Percentiles rank a stretch among this genome's conserved stretches.
These are phyloP conservation scores for Holacanthella duospinosa DNA, from an alignment of 2,888 invertebrate genomes.

Conservation along the genomic window DNA sequence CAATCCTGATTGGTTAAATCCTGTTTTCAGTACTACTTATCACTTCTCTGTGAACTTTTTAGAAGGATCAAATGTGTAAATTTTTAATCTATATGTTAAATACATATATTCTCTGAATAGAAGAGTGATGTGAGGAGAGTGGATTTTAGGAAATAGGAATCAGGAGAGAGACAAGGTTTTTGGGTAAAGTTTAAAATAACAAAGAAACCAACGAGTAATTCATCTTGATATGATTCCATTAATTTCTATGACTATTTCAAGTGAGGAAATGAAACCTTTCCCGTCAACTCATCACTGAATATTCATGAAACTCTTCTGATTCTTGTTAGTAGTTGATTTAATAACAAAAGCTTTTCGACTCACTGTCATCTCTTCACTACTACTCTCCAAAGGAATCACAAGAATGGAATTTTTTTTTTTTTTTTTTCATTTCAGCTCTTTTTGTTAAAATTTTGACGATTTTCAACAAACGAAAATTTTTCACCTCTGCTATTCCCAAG, in stretches of 20 bases:
- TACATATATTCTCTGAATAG: no score
- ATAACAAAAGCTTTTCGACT: conserved; percentile 1
- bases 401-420: background rate
- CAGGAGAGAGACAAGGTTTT: no score
- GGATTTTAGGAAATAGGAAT: no score
- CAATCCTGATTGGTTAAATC: no score
- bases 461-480: no score
- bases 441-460: background rate
- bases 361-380: background rate
- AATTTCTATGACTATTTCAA: background rate
- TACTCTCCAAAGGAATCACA: background rate
- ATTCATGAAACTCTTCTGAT: background rate
- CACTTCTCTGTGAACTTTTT: no score
- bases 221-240: conserved; percentile 3
- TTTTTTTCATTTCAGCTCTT: background rate
- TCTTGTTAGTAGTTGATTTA: background rate
- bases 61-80: no score
- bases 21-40: no score
- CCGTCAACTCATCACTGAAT: background rate
- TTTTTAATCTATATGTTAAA: no score
- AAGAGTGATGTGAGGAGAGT: no score
- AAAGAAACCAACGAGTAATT: conserved; percentile 1
- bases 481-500: no score
- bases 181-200: background rate
- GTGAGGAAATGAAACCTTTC: background rate